These are phyloP conservation scores for Abramis brama DNA, from an alignment of 2,113 vertebrate genomes.

Conservation along the genomic window DNA sequence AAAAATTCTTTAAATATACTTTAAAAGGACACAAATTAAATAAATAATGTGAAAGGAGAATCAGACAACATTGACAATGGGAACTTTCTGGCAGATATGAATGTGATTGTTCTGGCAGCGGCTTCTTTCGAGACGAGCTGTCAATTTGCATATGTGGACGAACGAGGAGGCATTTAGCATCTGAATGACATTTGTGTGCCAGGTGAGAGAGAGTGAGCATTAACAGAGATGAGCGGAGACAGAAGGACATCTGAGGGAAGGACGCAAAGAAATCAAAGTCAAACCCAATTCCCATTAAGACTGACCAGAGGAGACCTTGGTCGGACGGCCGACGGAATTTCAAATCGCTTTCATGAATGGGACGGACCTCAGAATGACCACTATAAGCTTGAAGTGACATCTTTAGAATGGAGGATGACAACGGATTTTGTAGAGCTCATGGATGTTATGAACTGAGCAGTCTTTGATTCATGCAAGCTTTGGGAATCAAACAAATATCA, in stretches of 20 bases:
- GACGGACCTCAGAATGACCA: background rate
- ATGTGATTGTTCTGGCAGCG: constrained; percentile 12
- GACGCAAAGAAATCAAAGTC: background rate
- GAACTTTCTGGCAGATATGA: constrained; percentile 20
- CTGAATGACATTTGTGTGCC: constrained; percentile 8
- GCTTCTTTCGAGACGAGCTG: background rate
- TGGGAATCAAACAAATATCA: constrained; percentile 18
- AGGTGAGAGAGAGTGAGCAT: background rate
- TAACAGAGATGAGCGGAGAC: constrained; percentile 2
- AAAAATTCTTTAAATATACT: constrained; percentile 5
- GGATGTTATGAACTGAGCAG: background rate
- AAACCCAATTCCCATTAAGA: background rate
- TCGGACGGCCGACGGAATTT: background rate
- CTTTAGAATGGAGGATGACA: background rate
- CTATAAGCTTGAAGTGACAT: constrained; percentile 5
- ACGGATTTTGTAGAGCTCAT: background rate
- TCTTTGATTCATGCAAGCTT: constrained; percentile 13
- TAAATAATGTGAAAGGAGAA: constrained; percentile 36
- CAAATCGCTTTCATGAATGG: background rate
- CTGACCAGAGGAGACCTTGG: constrained; percentile 16
- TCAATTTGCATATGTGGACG: constrained; percentile 36
- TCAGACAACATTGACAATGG: constrained; percentile 22
- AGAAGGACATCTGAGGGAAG: constrained; percentile 27
- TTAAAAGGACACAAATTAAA: constrained; percentile 3
- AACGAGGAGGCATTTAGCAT: constrained; percentile 24